Percentiles rank a stretch among this genome's conserved stretches.
Evolutionary conservation across 2,888 invertebrate species (phyloP).

Genomic region (Argyresthia goedartella): DNA sequence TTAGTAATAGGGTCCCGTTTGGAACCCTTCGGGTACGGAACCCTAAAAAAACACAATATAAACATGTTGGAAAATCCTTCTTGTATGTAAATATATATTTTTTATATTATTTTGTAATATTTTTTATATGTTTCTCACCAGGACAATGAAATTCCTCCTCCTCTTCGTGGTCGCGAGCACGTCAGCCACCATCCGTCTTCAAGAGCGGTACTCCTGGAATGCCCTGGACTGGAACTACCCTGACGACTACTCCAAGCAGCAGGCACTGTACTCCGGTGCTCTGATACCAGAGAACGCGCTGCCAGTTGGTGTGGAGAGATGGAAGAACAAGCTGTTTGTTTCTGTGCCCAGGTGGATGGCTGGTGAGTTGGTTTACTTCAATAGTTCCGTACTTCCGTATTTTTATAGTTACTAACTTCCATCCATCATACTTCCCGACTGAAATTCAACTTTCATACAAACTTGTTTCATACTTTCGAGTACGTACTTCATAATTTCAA

Average conservation of each 20-base stretch:
- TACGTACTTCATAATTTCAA: too few species aligned
- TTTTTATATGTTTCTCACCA: not conserved
- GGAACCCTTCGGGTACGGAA: too few species aligned
- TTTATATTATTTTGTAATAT: not conserved
- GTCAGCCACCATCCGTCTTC: constrained; percentile 65
- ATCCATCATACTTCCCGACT: too few species aligned
- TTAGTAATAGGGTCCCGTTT: too few species aligned
- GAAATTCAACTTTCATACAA: too few species aligned
- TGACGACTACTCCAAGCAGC: constrained; percentile 69
- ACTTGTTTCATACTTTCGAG: too few species aligned
- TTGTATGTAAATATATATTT: not conserved
- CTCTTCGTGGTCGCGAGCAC: constrained; percentile 32
- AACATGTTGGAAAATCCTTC: too few species aligned
- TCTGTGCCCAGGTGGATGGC: constrained; percentile 84
- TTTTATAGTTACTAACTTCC: too few species aligned
- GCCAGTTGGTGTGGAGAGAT: constrained; percentile 86
- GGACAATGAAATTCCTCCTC: constrained; percentile 12
- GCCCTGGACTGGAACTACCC: constrained; percentile 83
- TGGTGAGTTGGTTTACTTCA: constrained; percentile 67
- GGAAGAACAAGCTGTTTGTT: constrained; percentile 85
- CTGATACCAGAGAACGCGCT: constrained; percentile 83
- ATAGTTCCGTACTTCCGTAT: too few species aligned
- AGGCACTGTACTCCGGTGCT: constrained; percentile 74
- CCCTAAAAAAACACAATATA: too few species aligned
- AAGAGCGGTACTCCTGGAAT: constrained; percentile 83